These are phyloP conservation scores for Astur gentilis DNA, from an alignment of 2,113 vertebrate genomes.

Conservation along the genomic window DNA sequence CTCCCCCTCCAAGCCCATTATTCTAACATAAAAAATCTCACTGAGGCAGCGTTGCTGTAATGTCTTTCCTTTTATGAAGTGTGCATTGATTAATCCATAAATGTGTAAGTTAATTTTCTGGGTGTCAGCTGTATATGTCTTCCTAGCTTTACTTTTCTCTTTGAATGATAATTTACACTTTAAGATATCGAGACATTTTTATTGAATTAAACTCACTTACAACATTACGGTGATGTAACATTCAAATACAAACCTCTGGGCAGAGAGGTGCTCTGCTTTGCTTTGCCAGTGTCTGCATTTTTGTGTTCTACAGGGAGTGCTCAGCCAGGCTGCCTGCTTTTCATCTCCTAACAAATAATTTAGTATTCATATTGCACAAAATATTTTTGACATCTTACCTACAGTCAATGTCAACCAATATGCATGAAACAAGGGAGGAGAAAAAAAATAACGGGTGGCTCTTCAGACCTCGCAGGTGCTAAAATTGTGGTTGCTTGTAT, in stretches of 20 bases:
- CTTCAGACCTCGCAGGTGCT: neutral
- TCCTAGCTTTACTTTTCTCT: neutral
- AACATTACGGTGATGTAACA: rapidly evolving
- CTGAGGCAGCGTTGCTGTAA: neutral
- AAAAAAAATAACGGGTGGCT: neutral
- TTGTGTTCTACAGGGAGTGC: neutral
- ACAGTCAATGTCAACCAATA: neutral
- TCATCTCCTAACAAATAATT: neutral
- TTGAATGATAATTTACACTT: neutral
- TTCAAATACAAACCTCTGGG: neutral
- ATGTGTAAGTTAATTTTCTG: neutral
- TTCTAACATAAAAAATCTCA: neutral
- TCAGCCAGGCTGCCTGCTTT: neutral
- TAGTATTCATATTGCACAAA: neutral
- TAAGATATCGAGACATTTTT: neutral
- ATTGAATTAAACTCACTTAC: neutral
- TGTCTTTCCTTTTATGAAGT: neutral
- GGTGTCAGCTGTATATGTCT: neutral
- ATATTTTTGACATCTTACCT: neutral
- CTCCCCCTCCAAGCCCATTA: neutral
- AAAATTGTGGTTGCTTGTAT: neutral
- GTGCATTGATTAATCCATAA: neutral
- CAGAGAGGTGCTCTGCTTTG: neutral
- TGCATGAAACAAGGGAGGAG: neutral
- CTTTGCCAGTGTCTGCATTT: neutral